Conservation (phyloP, 2,113 vertebrate genomes). For the Syngnathus scovelli region DNA sequence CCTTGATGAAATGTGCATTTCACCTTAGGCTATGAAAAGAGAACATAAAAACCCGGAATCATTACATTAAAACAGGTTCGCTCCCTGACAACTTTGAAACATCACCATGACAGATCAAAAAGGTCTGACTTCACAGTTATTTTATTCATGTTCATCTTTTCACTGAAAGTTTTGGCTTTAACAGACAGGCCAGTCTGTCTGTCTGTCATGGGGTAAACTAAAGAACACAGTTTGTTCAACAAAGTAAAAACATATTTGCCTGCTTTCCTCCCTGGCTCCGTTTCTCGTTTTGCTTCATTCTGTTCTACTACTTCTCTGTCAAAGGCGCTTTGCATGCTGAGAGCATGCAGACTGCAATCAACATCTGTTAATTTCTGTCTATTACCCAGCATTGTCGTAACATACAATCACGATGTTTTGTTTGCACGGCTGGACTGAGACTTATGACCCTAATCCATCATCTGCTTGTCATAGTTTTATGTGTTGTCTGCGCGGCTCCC, state of each 20-base stretch:
- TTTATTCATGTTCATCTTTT: slow-evolving; percentile 9
- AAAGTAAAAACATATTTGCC: slow-evolving; percentile 30
- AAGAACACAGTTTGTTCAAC: slow-evolving; percentile 24
- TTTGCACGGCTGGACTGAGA: slow-evolving; percentile 81
- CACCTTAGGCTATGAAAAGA: slow-evolving; percentile 66
- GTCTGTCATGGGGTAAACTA: slow-evolving; percentile 15
- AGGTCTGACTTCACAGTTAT: slow-evolving; percentile 29
- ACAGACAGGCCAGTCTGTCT: slow-evolving; percentile 38
- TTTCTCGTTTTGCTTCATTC: slow-evolving; percentile 21
- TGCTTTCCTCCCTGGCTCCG: slow-evolving; percentile 42
- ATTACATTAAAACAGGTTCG: slow-evolving; percentile 56
- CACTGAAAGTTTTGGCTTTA: slow-evolving; percentile 27
- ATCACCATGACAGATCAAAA: slow-evolving; percentile 53
- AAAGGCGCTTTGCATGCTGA: slow-evolving; percentile 66
- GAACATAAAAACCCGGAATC: slow-evolving; percentile 57
- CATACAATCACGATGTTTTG: slow-evolving; percentile 79
- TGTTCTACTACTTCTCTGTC: slow-evolving; percentile 20
- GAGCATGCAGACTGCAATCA: slow-evolving; percentile 68
- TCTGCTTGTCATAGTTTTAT: slow-evolving; percentile 80
- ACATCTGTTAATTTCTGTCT: slow-evolving; percentile 79
- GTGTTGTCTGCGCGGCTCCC: slow-evolving; percentile 74
- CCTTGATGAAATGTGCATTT: slow-evolving; percentile 75
- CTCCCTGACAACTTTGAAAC: slow-evolving; percentile 60
- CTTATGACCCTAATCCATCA: slow-evolving; percentile 84
- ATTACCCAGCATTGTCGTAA: slow-evolving; percentile 75